phyloP scores from a whole-genome alignment of 2,797 vertebrate genomes.

The Amphiprion clarkii region DNA sequence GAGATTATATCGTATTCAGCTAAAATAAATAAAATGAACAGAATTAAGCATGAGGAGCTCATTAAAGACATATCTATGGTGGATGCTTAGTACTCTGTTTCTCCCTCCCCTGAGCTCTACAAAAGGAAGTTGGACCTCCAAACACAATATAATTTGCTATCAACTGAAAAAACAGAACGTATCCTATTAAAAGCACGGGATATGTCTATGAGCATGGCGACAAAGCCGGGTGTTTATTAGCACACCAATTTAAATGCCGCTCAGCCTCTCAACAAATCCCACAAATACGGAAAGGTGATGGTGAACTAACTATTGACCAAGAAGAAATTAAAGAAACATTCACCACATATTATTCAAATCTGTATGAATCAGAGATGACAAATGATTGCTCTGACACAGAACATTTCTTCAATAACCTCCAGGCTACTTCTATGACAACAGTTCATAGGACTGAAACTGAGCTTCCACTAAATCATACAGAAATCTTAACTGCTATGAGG shows the following conservation, averaged over 20 bases:
- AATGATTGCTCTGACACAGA: neutral
- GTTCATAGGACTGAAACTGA: slow-evolving; percentile 14
- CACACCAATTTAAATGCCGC: slow-evolving; percentile 1
- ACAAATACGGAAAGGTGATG: neutral
- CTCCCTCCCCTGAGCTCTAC: neutral
- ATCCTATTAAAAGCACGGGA: neutral
- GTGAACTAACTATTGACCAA: slow-evolving; percentile 16
- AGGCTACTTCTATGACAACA: slow-evolving; percentile 1
- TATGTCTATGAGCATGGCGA: slow-evolving; percentile 2
- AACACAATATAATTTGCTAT: neutral
- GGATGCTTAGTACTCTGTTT: neutral
- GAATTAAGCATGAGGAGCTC: neutral
- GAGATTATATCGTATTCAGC: slow-evolving; percentile 3
- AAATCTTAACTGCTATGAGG: slow-evolving; percentile 15
- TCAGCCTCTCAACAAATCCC: slow-evolving; percentile 4
- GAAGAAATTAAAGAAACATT: slow-evolving; percentile 17
- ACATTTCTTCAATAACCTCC: neutral
- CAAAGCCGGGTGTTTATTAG: neutral
- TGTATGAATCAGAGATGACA: no score
- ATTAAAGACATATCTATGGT: neutral
- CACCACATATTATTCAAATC: no score
- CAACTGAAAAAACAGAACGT: neutral
- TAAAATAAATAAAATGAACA: neutral
- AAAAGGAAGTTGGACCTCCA: slow-evolving; percentile 20
- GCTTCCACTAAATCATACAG: neutral